Evolutionary conservation across 2,888 invertebrate genomes (phyloP).

Genomic region (Ariolimax columbianus): DNA sequence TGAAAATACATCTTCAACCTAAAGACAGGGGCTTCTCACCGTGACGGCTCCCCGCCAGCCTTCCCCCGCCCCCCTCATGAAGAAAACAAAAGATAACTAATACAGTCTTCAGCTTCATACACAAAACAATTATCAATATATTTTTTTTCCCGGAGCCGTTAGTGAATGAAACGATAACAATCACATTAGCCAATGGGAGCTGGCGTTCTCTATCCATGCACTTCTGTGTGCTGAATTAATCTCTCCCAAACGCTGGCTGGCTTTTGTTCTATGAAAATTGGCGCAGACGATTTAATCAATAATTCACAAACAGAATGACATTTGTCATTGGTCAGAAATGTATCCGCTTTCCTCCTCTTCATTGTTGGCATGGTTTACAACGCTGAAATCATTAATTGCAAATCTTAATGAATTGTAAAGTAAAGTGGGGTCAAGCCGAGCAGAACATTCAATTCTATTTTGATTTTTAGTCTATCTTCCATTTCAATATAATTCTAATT

Average conservation of each 20-base stretch:
- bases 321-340: neutral
- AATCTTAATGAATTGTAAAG: constrained; percentile 2
- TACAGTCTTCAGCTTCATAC: no score
- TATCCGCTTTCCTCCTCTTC: neutral
- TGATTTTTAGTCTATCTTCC: neutral
- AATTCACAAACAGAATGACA: constrained; percentile 8
- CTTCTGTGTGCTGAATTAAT: neutral
- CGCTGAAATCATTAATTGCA: neutral
- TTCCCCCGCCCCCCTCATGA: no score
- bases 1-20: no score
- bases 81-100: no score
- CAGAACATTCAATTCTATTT: constrained; percentile 10
- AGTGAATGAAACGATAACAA: neutral
- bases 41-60: no score
- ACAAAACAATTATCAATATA: neutral
- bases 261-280: neutral
- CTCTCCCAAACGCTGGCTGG: neutral
- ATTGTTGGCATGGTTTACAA: neutral
- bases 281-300: neutral
- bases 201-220: neutral
- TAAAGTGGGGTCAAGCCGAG: constrained; percentile 11
- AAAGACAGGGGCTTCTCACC: no score
- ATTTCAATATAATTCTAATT: neutral
- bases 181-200: neutral
- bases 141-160: neutral